phyloP scores from a whole-genome alignment of 2,113 vertebrate species.

The Chroicocephalus ridibundus region DNA sequence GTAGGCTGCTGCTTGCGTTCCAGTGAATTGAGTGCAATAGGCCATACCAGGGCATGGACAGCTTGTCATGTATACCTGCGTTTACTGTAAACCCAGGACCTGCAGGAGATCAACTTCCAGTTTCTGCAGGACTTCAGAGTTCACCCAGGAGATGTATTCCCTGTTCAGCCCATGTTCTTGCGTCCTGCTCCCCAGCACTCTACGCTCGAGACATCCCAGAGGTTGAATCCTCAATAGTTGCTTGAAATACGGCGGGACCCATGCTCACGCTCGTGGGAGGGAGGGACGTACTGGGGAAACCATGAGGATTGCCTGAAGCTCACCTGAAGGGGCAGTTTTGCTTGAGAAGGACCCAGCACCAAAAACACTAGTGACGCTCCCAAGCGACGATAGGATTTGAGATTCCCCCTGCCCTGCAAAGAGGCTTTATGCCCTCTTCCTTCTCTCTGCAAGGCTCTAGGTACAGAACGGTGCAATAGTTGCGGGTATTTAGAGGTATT shows the following conservation, averaged over 20 bases:
- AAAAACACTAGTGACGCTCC: background rate
- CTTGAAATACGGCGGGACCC: background rate
- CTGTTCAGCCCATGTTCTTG: background rate
- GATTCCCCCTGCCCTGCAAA: background rate
- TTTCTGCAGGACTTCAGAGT: background rate
- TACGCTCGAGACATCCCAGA: background rate
- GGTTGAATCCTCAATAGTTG: background rate
- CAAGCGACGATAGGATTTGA: background rate
- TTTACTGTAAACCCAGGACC: background rate
- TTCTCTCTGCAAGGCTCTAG: background rate
- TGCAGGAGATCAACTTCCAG: background rate
- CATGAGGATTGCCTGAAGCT: background rate
- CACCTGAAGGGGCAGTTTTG: background rate
- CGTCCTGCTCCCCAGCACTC: background rate
- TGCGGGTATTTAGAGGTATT: background rate
- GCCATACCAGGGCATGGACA: background rate
- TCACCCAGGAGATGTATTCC: background rate
- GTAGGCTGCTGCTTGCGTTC: background rate
- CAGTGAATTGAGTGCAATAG: background rate
- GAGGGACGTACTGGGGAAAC: background rate
- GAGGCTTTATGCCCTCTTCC: background rate
- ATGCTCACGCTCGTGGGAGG: background rate
- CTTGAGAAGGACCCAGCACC: background rate
- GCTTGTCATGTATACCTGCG: rapidly evolving
- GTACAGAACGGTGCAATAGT: slow-evolving; percentile 50